Percentiles rank a stretch among this genome's conserved stretches.
These are phyloP conservation scores for Luscinia megarhynchos DNA, from an alignment of 2,797 vertebrate species.

Conservation along the genomic window DNA sequence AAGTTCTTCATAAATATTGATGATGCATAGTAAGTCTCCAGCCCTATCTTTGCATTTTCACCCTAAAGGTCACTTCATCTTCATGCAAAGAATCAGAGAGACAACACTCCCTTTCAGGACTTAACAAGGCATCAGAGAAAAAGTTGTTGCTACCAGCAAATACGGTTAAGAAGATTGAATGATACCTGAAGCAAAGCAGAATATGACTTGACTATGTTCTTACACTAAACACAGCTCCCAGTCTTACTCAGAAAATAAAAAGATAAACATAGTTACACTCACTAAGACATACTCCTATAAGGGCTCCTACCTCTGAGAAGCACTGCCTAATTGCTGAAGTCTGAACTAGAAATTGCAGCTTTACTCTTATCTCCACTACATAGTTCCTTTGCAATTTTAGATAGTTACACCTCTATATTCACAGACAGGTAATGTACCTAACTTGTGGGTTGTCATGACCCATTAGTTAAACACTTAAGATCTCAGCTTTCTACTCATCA, in stretches of 20 bases:
- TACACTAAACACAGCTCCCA: not conserved
- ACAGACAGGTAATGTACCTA: not conserved
- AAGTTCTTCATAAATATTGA: not conserved
- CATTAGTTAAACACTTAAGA: not conserved
- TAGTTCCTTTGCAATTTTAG: not conserved
- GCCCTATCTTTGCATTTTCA: not conserved
- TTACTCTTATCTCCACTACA: not conserved
- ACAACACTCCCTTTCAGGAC: not conserved
- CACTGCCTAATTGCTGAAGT: not conserved
- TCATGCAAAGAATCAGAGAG: not conserved
- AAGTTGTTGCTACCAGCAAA: not conserved
- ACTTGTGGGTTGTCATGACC: not conserved
- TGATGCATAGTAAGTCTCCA: not conserved
- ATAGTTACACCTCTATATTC: not conserved
- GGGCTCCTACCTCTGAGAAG: not conserved
- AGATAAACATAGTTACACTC: not conserved
- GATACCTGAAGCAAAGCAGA: not conserved
- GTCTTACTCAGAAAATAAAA: not conserved
- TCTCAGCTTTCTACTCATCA: not conserved
- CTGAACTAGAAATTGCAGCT: not conserved
- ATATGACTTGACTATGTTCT: not conserved
- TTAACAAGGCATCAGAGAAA: not conserved
- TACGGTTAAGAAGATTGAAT: not conserved
- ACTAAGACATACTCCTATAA: accelerated
- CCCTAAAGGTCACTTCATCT: not conserved